Evolutionary conservation across 2,113 vertebrate species (phyloP), one percentile per base, ranked within the genome.

Genomic region (Myxocyprinus asiaticus): DNA sequence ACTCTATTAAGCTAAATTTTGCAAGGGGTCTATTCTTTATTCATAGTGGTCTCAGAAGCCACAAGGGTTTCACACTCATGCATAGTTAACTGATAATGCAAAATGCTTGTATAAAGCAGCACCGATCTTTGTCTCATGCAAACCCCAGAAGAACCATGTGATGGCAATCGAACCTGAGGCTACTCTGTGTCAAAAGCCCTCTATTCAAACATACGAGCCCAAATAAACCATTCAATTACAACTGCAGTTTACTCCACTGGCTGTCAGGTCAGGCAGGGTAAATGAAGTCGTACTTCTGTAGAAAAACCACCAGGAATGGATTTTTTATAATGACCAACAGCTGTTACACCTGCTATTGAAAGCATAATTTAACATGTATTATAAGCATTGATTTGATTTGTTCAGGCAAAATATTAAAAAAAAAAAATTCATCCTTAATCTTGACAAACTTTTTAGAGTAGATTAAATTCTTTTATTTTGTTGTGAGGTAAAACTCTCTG

Each of bases 371-470:
- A 89, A 84, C 85, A 85, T 84, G 87, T 87, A 86, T 69, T 79
- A 72, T 82, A 87, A 85, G 86, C 89, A 90, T 89, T 82, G 89
- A 89, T 90, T 89, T 90, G 87, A 85, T 89, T 88, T 90, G 87
- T 91, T 92, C 82, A 90, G 88, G 88, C 85, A 87, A 81, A 88
- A 86, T 84, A 63, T 80, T 83, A 82, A 81, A 56, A 11, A 59
- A 76, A 51, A 64, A 83, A 56, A 48, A 64, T 7, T 58, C 55
- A n/a, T 58, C 6, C 12, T 55, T 10, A 12, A 1, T 58, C 55
- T n/a, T 58, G 55, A 58, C 14, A 33, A 33, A 1, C 1, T 53
- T 11, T 58, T 15, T 58, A n/a, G 6, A n/a, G 55, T 11, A 58
- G 55, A 58, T 56, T n/a, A 7, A 55, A 55, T 10, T 53, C 0